Percentiles rank a stretch among this genome's conserved stretches.
These are phyloP conservation scores for Choristoneura fumiferana DNA, from an alignment of 1,140 invertebrate genomes.

Conservation along the genomic window DNA sequence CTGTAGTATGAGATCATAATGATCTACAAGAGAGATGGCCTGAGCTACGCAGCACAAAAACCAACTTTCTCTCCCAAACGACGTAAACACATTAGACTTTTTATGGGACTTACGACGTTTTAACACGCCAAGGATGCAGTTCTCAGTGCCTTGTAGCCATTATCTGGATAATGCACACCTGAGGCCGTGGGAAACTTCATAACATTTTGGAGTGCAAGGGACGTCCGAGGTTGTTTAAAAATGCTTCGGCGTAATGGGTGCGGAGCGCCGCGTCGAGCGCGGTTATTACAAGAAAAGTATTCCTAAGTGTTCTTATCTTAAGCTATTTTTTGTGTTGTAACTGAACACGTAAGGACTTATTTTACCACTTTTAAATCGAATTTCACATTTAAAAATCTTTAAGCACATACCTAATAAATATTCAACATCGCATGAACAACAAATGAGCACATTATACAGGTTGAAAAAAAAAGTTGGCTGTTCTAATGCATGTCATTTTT, in stretches of 20 bases:
- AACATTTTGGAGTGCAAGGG: conserved; percentile 36
- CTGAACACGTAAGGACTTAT: too few relatives aligned
- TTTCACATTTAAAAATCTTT: too few relatives aligned
- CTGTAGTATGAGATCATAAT: not conserved
- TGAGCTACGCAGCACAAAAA: not conserved
- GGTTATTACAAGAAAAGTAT: conserved; percentile 19
- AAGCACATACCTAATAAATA: too few relatives aligned
- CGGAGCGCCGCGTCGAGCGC: not conserved
- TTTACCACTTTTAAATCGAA: too few relatives aligned
- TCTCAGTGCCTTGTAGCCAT: conserved; percentile 43
- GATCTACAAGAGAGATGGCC: not conserved
- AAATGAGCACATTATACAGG: too few relatives aligned
- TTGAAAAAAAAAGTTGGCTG: too few relatives aligned
- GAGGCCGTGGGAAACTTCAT: conserved; percentile 45
- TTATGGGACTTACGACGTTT: not conserved
- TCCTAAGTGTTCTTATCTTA: not conserved
- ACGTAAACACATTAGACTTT: not conserved
- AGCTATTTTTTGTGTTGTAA: too few relatives aligned
- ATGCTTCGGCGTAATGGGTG: conserved; percentile 24
- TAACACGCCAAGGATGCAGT: too few relatives aligned
- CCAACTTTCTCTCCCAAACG: not conserved
- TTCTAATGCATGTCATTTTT: too few relatives aligned
- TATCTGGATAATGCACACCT: conserved; percentile 42
- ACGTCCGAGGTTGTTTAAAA: conserved; percentile 26
- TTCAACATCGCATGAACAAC: too few relatives aligned